Conservation (phyloP, 2,113 vertebrate genomes). For the Rhagologus leucostigma region DNA sequence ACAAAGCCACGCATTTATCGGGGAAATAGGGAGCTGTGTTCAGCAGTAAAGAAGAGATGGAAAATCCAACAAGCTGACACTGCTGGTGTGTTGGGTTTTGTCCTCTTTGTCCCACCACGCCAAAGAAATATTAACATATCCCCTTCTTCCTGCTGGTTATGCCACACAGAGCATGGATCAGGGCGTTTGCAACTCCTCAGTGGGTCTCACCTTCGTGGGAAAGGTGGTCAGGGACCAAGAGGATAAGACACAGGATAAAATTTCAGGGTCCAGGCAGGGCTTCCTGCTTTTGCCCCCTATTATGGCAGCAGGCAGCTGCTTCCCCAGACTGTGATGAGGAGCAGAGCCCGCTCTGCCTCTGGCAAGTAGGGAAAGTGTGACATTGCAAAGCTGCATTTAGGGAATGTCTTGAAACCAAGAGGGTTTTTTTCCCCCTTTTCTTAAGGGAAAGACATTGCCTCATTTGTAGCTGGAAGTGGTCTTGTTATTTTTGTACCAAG, state of each 20-base stretch:
- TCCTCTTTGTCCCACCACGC: fast-evolving
- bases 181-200: background rate
- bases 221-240: fast-evolving
- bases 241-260: background rate
- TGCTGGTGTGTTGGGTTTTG: background rate
- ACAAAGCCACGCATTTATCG: background rate
- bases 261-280: fast-evolving
- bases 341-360: background rate
- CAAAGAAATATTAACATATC: background rate
- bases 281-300: background rate
- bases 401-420: background rate
- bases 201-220: background rate
- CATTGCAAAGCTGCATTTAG: background rate
- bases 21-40: background rate
- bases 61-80: background rate
- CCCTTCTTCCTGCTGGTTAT: fast-evolving
- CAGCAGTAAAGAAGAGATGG: background rate
- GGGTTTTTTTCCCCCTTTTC: background rate
- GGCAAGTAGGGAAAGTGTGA: background rate
- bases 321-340: background rate
- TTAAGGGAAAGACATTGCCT: background rate
- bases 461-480: constrained; percentile 11
- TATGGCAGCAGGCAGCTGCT: background rate
- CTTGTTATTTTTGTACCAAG: constrained; percentile 22
- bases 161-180: background rate